These are phyloP conservation scores for Pelusios castaneus DNA, from an alignment of 2,113 vertebrate genomes.

Conservation along the genomic window DNA sequence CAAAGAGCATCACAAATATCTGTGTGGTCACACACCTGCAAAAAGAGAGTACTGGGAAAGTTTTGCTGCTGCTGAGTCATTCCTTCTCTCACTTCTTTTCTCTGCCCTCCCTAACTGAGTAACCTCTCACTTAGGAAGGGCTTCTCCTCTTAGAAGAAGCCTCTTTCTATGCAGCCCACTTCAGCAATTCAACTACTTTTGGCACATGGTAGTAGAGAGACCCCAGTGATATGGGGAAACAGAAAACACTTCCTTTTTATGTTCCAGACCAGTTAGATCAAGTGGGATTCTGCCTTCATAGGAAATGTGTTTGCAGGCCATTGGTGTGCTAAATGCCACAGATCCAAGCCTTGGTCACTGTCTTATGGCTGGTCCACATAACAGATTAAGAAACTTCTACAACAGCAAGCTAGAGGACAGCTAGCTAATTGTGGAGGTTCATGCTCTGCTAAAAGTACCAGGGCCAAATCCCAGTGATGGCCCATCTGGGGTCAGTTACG, in stretches of 20 bases:
- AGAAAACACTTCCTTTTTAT: constrained; percentile 58
- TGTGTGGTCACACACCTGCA: background rate
- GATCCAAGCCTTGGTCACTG: constrained; percentile 5
- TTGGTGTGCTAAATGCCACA: constrained; percentile 38
- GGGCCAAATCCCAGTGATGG: background rate
- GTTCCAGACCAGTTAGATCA: background rate
- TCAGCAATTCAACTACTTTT: constrained; percentile 17
- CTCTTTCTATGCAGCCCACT: background rate
- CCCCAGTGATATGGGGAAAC: background rate
- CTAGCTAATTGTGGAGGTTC: background rate
- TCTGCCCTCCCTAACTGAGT: background rate
- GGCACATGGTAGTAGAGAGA: constrained; percentile 21
- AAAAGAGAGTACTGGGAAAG: background rate
- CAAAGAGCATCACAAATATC: background rate
- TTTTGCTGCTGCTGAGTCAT: background rate
- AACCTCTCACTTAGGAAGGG: background rate
- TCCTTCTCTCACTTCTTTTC: background rate
- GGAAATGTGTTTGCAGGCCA: background rate
- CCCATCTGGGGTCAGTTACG: background rate
- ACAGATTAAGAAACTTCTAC: constrained; percentile 37
- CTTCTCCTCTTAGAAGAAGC: constrained; percentile 20
- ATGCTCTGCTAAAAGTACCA: background rate
- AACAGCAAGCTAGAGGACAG: constrained; percentile 38
- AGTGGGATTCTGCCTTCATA: constrained; percentile 32
- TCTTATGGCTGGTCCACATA: background rate